Percentiles rank a stretch among this genome's conserved stretches.
These are phyloP conservation scores for Cryptoblepharus egeriae DNA, from an alignment of 2,797 vertebrate genomes.

Conservation along the genomic window DNA sequence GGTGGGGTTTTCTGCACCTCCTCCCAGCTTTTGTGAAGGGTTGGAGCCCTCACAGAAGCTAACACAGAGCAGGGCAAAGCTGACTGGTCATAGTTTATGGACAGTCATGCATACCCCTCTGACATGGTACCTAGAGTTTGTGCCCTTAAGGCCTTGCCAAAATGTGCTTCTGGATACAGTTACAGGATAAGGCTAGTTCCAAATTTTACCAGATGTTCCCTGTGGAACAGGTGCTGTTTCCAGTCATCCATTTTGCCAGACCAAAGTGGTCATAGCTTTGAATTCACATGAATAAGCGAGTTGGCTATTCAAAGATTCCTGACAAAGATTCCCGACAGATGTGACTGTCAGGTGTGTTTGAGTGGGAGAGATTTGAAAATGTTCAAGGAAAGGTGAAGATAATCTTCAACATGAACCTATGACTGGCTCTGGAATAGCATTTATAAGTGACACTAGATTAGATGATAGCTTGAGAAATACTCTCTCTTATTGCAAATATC, in stretches of 20 bases:
- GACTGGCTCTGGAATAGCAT: slow-evolving; percentile 18
- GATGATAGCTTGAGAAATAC: neutral
- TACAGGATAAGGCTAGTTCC: neutral
- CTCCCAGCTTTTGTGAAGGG: too few relatives aligned
- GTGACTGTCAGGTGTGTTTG: neutral
- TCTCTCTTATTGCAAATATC: neutral
- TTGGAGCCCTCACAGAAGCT: too few relatives aligned
- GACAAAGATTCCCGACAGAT: neutral
- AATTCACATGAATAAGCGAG: neutral
- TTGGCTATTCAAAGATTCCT: accelerated
- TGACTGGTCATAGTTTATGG: too few relatives aligned
- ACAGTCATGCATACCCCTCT: too few relatives aligned
- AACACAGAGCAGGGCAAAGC: too few relatives aligned
- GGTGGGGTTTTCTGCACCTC: too few relatives aligned
- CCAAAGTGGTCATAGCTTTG: neutral
- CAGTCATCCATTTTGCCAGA: neutral
- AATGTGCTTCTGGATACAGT: too few relatives aligned
- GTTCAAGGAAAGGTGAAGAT: neutral
- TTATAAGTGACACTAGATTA: slow-evolving; percentile 6
- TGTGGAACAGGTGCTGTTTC: neutral
- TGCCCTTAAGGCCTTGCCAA: too few relatives aligned
- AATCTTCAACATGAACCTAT: slow-evolving; percentile 10
- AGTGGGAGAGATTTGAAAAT: neutral
- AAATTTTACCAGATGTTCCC: neutral
- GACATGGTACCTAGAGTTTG: too few relatives aligned